Conservation (phyloP, 2,797 vertebrate species). For the Enteromius argenteus region DNA sequence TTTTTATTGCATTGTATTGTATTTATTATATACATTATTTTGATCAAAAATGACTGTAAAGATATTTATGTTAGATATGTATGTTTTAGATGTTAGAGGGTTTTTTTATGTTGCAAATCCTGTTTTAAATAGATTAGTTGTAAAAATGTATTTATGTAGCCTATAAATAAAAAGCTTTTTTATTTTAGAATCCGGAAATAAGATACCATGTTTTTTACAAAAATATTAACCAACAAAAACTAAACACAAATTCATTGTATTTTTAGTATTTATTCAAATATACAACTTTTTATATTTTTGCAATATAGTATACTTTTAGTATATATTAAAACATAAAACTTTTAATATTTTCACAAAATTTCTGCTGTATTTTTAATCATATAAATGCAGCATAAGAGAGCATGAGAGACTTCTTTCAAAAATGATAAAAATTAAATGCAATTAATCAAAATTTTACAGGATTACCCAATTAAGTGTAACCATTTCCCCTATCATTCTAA, state of each 20-base stretch:
- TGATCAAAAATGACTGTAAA: neutral
- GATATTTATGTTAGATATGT: neutral
- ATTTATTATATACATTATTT: neutral
- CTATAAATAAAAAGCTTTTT: neutral
- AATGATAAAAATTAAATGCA: neutral
- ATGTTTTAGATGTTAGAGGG: neutral
- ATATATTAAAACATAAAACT: neutral
- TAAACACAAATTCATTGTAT: neutral
- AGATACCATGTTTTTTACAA: neutral
- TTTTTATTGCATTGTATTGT: neutral
- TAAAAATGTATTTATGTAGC: too few species aligned
- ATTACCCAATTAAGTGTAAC: neutral
- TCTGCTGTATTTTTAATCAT: neutral
- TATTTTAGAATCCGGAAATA: neutral
- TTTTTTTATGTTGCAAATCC: neutral
- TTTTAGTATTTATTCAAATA: neutral
- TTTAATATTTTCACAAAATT: neutral
- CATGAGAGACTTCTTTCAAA: neutral
- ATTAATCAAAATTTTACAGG: neutral
- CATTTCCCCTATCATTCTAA: constrained; percentile 44
- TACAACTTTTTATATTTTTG: neutral
- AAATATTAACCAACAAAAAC: constrained; percentile 4
- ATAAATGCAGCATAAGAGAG: neutral
- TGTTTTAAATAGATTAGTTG: neutral
- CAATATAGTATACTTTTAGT: neutral